Evolutionary conservation across 2,113 vertebrate species (phyloP), one percentile per base, ranked within the genome.

Genomic region (Nyctereutes procyonoides): DNA sequence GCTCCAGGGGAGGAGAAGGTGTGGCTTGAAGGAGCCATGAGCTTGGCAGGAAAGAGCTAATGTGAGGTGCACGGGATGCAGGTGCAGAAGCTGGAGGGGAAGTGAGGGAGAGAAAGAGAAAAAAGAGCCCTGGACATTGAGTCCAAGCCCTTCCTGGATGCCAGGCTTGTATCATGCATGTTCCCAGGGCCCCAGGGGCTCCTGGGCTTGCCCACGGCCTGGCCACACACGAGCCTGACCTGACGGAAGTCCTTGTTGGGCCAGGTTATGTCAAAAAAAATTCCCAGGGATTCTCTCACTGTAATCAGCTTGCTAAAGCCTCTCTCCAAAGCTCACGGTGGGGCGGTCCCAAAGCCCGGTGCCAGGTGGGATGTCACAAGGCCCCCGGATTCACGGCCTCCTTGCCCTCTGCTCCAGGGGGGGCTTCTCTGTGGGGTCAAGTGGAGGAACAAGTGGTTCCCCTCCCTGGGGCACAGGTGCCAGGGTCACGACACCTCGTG

Each of bases 331-430:
- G n/a, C 48, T 43, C 8, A 22, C 53, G 11, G 20, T 1, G 38
- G 35, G 53, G 16, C 28, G 63, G 63, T 16, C 79, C 17, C 13
- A 1, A 55, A 15, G 35, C 26, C 69, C 69, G 26, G 30, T 3
- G 35, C 35, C 0, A 1, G 43, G 28, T 0, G 7, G n/a, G 28
- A n/a, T 2, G 1, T 81, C 55, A 60, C 43, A 11, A 32, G 35
- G 26, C 43, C 53, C 65, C 69, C 8, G 0, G 86, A 48, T 73
- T 43, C 35, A 48, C 35, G 10, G 3, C 19, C 26, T 22, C 12
- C 24, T 63, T 14, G 8, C 58, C 32, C 24, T 43, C 8, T 32
- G 17, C 85, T 93, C 32, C 26, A 80, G n/a, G 32, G 35, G 53
- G 53, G 79, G 22, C 38, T 38, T 69, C 71, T 43, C 43, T 56